Conservation (phyloP, 2,888 invertebrate species). For the Theretra japonica region DNA sequence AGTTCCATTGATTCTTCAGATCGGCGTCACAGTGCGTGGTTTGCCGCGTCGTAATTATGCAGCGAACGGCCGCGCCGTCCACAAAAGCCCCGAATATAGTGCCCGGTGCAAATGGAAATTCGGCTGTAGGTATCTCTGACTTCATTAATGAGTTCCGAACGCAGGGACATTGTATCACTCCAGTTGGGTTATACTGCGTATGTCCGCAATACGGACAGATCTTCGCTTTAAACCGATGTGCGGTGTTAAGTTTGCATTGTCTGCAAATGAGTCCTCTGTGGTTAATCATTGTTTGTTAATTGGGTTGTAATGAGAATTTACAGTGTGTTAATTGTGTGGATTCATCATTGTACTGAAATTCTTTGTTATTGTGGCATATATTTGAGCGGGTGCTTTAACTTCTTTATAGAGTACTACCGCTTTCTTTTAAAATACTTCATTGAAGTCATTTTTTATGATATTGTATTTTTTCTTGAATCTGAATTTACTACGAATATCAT, state of each 20-base stretch:
- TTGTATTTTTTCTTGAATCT: too few relatives aligned
- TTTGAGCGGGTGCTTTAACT: too few relatives aligned
- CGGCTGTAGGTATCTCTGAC: slow-evolving; percentile 39
- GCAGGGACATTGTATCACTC: slow-evolving; percentile 23
- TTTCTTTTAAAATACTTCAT: too few relatives aligned
- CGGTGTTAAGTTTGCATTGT: neutral
- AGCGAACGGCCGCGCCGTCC: neutral
- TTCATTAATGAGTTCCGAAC: slow-evolving; percentile 44
- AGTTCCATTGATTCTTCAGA: slow-evolving; percentile 10
- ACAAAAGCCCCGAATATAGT: slow-evolving; percentile 15
- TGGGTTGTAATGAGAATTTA: neutral
- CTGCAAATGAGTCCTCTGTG: neutral
- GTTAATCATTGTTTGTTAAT: neutral
- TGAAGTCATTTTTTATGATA: too few relatives aligned
- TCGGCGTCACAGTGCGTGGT: slow-evolving; percentile 15
- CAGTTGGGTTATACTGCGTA: slow-evolving; percentile 3
- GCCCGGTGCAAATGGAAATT: slow-evolving; percentile 43
- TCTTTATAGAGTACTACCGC: too few relatives aligned
- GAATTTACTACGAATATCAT: too few relatives aligned
- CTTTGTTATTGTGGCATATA: too few relatives aligned
- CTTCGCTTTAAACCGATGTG: slow-evolving; percentile 1
- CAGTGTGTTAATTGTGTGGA: neutral
- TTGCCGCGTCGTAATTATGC: slow-evolving; percentile 14
- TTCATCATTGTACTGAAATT: neutral
- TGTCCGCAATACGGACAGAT: slow-evolving; percentile 4